Evolutionary conservation across 2,113 vertebrate species (phyloP), one percentile per base, ranked within the genome.

Genomic region (Empidonax alnorum): DNA sequence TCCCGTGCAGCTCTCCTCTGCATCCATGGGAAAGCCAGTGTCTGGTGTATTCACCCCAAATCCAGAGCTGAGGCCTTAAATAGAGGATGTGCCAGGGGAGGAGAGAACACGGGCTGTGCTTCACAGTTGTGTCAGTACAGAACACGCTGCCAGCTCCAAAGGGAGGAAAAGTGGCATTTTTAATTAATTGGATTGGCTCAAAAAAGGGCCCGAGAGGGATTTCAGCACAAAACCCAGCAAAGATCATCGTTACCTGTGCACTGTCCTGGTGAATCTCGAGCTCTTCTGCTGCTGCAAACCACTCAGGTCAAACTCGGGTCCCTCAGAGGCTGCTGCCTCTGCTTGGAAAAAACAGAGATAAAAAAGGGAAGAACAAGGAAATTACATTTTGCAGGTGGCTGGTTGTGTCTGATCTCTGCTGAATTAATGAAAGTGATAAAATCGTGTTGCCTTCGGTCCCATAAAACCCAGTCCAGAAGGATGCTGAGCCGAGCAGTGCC

Each of bases 121-220:
- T 59, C 7, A 0, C 74, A 46, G 7, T 30, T 19, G 23, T 44
- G 46, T 69, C 72, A 33, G 2, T 50, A 28, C 3, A 9, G 49
- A 25, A 21, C 3, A 3, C 6, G 10, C 67, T 75, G 41, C 59
- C 41, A 0, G 1, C 75, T 74, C 19, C 12, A 3, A 4, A 2
- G 6, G 73, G 39, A 56, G 46, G 22, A 20, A 55, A 42, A 41
- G n/a, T 18, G 41, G 33, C 8, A 9, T 10, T 75, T 81, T 58
- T 59, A 52, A 27, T 79, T 14, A 12, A 53, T 79, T 6, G 2
- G 5, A 11, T 59, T 78, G 67, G 39, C 33, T 83, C 55, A 33
- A n/a, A 79, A 28, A 2, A 4, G 35, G 71, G 33, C 21, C 65
- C 16, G 3, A 2, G 3, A 28, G 69, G 78, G 62, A n/a, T 68